Conservation (phyloP, 2,797 vertebrate genomes). For the Florisuga fusca region DNA sequence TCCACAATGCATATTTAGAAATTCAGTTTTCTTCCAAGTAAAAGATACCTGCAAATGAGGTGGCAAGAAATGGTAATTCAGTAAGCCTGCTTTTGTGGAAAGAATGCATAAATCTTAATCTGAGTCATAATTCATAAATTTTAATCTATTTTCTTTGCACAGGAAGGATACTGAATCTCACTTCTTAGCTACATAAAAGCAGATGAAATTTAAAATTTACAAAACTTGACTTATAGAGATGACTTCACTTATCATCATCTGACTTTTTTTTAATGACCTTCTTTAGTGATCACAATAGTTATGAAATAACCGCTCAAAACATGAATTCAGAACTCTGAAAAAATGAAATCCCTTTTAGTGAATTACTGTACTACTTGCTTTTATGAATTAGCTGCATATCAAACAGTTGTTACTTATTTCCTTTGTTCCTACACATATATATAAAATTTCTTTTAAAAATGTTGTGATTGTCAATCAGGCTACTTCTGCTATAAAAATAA, state of each 20-base stretch:
- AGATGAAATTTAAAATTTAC: not conserved
- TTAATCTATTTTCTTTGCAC: constrained; percentile 36
- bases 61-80: constrained; percentile 43
- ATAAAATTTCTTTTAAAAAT: not conserved
- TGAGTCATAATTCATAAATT: constrained; percentile 66
- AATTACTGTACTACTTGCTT: not conserved
- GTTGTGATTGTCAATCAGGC: not conserved
- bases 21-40: constrained; percentile 34
- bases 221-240: not conserved
- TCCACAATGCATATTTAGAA: constrained; percentile 20
- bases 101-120: constrained; percentile 61
- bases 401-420: not conserved
- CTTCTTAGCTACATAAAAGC: not conserved
- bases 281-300: not conserved
- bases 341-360: not conserved
- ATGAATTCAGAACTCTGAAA: not conserved
- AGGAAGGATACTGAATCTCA: constrained; percentile 13
- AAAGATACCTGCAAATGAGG: constrained; percentile 37
- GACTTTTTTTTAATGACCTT: not conserved
- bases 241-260: not conserved
- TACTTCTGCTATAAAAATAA: not conserved
- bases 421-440: not conserved
- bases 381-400: not conserved
- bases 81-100: constrained; percentile 26
- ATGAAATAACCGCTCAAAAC: not conserved